phyloP scores from a whole-genome alignment of 1,140 invertebrate genomes.

The Steinernema feltiae region DNA sequence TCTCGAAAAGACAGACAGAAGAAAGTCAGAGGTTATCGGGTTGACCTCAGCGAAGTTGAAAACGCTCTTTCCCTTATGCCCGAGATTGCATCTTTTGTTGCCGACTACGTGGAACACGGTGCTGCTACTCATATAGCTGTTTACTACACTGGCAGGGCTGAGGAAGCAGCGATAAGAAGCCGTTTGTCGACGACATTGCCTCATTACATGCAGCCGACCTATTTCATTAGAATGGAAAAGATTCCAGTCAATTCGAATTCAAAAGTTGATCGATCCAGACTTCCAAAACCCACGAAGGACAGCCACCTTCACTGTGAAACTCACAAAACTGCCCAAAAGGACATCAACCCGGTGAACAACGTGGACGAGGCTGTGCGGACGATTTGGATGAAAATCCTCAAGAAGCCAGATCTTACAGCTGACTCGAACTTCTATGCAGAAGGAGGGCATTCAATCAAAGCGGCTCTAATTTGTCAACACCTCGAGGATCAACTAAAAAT shows the following conservation, averaged over 20 bases:
- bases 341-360: too few relatives aligned
- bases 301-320: too few relatives aligned
- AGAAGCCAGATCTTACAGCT: background rate
- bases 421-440: conserved; percentile 24
- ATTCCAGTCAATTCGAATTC: conserved; percentile 20
- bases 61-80: background rate
- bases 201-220: conserved; percentile 17
- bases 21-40: conserved; percentile 17
- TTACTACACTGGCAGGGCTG: background rate
- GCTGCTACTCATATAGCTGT: conserved; percentile 17
- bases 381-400: background rate
- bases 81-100: background rate
- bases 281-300: too few relatives aligned
- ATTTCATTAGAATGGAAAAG: background rate
- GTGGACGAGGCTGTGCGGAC: background rate
- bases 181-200: background rate
- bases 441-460: conserved; percentile 32
- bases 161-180: background rate
- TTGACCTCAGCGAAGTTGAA: conserved; percentile 24
- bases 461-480: conserved; percentile 18
- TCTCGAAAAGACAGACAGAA: conserved; percentile 16
- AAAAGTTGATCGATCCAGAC: conserved; percentile 17
- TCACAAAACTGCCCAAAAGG: too few relatives aligned
- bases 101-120: conserved; percentile 13
- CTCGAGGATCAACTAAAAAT: conserved; percentile 11